Evolutionary conservation across 2,113 vertebrate genomes (phyloP), one percentile per base, ranked within the genome.

Genomic region (Gulo gulo): DNA sequence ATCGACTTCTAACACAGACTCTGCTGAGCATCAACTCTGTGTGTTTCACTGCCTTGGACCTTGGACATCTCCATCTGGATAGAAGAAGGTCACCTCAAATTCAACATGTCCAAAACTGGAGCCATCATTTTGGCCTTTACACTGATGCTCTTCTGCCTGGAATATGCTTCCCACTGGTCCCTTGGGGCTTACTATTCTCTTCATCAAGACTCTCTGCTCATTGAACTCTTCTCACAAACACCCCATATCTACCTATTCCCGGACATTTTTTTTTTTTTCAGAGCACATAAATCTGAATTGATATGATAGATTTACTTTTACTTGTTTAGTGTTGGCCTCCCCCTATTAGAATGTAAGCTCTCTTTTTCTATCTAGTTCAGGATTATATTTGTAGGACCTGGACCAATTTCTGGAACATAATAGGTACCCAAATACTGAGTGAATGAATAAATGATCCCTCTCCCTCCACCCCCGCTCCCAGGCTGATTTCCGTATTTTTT

Each of bases 231-330:
- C 26, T 74, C 65, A 81, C 21, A 74, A 95, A 92, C 47, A 3
- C 9, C 23, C 42, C 10, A 15, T 14, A 21, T 34, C 1, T 59
- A 36, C 67, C 50, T n/a, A 2, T 89, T 67, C 42, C 6, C 1
- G 7, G 26, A 8, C 29, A 89, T 96, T 71, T 57, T 87, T 93
- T 57, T 87, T 93, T 97, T 94, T 39, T 80, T 92, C 36, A 82
- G n/a, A 92, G 61, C 7, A 74, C 24, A 61, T 65, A 11, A 76
- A 63, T 34, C 47, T 80, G 29, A 86, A 76, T 94, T 86, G 69
- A 34, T 61, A 45, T 61, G 24, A n/a, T 50, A 83, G 71, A 50
- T 7, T 39, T 59, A 89, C 52, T 55, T 96, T 71, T 50, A 39
- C 39, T 76, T 92, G 18, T 59, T 90, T 81, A 88, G 18, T 96